Evolutionary conservation across 2,797 vertebrate genomes (phyloP).

Genomic region (Agapornis canus): DNA sequence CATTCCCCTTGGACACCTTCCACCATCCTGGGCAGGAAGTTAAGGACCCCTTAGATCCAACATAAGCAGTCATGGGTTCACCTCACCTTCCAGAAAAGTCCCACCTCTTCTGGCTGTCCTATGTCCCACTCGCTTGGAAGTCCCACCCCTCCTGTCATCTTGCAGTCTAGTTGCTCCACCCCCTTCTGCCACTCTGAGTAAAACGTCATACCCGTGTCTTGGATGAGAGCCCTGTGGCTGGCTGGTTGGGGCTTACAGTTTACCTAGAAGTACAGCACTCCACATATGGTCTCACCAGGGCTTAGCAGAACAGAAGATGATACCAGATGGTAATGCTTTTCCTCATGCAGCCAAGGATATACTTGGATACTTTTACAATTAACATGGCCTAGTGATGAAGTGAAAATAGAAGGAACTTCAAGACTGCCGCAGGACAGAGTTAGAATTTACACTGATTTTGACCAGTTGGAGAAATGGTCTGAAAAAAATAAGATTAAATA

Average conservation of each 20-base stretch:
- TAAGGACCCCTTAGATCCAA: neutral
- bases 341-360: neutral
- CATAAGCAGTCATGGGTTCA: neutral
- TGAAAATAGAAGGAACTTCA: neutral
- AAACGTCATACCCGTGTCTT: accelerated
- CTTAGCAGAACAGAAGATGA: neutral
- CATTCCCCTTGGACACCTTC: neutral
- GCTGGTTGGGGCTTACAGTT: neutral
- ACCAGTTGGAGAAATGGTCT: neutral
- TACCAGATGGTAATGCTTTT: neutral
- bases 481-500: neutral
- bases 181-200: neutral
- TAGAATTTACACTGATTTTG: neutral
- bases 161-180: neutral
- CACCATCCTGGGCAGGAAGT: neutral
- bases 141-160: neutral
- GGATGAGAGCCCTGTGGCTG: neutral
- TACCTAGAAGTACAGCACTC: neutral
- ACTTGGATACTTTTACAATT: neutral
- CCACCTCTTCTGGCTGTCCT: neutral
- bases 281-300: neutral
- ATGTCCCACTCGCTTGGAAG: neutral
- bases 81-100: neutral
- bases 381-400: neutral
- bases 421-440: neutral